A percentile compares a stretch with the other conserved stretches of the same genome.
phyloP scores from a whole-genome alignment of 2,888 invertebrate genomes.

The Drosophila siamana region DNA sequence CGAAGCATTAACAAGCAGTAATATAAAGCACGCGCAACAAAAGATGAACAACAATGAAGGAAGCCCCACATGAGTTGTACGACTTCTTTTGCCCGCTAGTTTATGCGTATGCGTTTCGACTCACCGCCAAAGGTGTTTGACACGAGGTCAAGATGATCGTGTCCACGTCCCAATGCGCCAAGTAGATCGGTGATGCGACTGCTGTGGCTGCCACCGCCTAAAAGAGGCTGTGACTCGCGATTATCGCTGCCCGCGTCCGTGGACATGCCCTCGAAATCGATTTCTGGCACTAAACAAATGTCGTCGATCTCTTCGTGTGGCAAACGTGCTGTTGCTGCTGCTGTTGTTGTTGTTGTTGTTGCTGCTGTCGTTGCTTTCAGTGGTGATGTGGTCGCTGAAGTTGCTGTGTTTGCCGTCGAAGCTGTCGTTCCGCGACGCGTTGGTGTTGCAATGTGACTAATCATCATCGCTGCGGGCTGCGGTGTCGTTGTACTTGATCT shows the following conservation, averaged over 20 bases:
- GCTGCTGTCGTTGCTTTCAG: conserved; percentile 26
- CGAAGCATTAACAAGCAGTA: conserved; percentile 3
- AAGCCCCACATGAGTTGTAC: conserved; percentile 49
- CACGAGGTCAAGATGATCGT: conserved; percentile 90
- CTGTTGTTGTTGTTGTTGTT: conserved; percentile 69
- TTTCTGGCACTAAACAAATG: conserved; percentile 92
- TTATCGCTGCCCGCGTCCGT: conserved; percentile 94
- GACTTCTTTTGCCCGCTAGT: conserved; percentile 27
- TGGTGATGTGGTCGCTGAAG: conserved; percentile 80
- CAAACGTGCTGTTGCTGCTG: conserved; percentile 39
- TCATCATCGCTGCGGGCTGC: conserved; percentile 29
- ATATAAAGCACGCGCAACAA: conserved; percentile 2
- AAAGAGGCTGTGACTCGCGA: conserved; percentile 97
- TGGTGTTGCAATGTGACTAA: conserved; percentile 62
- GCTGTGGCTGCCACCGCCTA: conserved; percentile 90
- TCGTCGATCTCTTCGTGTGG: conserved; percentile 86
- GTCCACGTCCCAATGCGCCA: conserved; percentile 85
- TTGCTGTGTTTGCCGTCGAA: conserved; percentile 46
- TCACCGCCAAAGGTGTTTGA: conserved; percentile 95
- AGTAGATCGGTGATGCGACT: conserved; percentile 87
- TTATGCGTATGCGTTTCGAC: conserved; percentile 47
- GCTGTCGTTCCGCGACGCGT: conserved; percentile 44
- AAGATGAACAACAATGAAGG: conserved; percentile 11
- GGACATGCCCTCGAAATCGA: conserved; percentile 91
- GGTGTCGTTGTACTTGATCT: conserved; percentile 45